A percentile compares a stretch with the other conserved stretches of the same genome.
phyloP scores from a whole-genome alignment of 1,140 invertebrate genomes.

The Leptinotarsa defecta region DNA sequence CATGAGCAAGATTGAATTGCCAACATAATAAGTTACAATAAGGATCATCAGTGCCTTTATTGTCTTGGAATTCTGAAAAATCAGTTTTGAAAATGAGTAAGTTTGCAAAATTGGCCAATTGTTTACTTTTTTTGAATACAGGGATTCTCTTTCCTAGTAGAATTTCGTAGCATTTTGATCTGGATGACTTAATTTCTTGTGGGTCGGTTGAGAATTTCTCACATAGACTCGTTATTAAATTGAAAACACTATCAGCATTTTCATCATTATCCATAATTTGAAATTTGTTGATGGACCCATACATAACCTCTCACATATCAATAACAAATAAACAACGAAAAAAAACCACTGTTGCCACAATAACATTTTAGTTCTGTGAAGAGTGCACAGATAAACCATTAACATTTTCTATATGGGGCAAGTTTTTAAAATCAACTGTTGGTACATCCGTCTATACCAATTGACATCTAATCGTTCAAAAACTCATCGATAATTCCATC shows the following conservation, averaged over 20 bases:
- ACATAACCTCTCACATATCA: neutral
- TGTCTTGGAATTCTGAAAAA: conserved; percentile 40
- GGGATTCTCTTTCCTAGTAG: conserved; percentile 39
- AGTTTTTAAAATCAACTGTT: too few relatives aligned
- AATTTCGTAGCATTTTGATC: conserved; percentile 42
- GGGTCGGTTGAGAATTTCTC: conserved; percentile 38
- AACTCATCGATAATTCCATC: too few relatives aligned
- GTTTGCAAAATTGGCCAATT: too few relatives aligned
- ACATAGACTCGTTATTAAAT: conserved; percentile 47
- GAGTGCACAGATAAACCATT: too few relatives aligned
- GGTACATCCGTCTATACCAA: too few relatives aligned
- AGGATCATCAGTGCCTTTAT: conserved; percentile 42
- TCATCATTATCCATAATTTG: conserved; percentile 31
- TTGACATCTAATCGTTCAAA: too few relatives aligned
- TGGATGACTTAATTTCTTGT: conserved; percentile 33
- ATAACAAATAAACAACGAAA: too few relatives aligned
- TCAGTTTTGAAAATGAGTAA: conserved; percentile 8
- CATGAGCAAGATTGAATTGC: conserved; percentile 44
- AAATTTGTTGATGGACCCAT: neutral
- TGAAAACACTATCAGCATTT: conserved; percentile 41
- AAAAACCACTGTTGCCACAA: too few relatives aligned
- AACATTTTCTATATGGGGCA: too few relatives aligned
- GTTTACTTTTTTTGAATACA: conserved; percentile 29
- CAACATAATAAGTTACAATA: conserved; percentile 48
- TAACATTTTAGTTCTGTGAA: too few relatives aligned